Conservation (phyloP, 1,140 invertebrate genomes). For the Elymnias hypermnestra region DNA sequence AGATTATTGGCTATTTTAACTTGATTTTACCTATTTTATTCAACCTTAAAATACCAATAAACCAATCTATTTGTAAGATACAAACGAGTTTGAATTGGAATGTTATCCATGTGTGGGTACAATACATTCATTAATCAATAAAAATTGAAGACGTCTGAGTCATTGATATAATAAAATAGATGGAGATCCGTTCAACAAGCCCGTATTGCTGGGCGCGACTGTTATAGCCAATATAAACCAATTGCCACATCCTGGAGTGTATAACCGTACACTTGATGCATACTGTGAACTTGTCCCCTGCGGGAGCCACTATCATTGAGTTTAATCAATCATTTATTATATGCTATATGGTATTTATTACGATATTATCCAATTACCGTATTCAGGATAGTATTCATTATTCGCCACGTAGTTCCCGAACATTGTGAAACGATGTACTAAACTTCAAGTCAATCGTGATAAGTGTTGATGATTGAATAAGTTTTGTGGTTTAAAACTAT, state of each 20-base stretch:
- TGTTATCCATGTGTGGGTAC: neutral
- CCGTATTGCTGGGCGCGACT: conserved; percentile 34
- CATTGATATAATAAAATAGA: conserved; percentile 34
- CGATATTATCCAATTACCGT: neutral
- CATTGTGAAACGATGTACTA: too few species aligned
- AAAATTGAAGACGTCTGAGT: conserved; percentile 12
- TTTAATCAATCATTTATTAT: conserved; percentile 26
- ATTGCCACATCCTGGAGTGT: conserved; percentile 43
- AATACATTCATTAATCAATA: conserved; percentile 17
- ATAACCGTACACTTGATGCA: conserved; percentile 24
- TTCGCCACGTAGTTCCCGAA: too few species aligned
- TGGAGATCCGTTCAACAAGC: conserved; percentile 32
- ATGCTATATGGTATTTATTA: neutral
- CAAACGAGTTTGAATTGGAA: too few species aligned
- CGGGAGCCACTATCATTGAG: conserved; percentile 22
- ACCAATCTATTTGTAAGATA: too few species aligned
- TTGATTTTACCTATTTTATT: too few species aligned
- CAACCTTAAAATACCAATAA: too few species aligned
- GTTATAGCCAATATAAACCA: conserved; percentile 55
- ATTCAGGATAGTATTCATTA: too few species aligned
- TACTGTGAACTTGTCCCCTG: conserved; percentile 19
- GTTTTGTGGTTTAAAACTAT: too few species aligned
- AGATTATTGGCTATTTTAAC: too few species aligned
- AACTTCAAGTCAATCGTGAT: too few species aligned
- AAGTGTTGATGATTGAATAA: too few species aligned